Percentiles rank a stretch among this genome's conserved stretches.
Evolutionary conservation across 2,797 vertebrate genomes (phyloP).

Genomic region (Lerista edwardsae): DNA sequence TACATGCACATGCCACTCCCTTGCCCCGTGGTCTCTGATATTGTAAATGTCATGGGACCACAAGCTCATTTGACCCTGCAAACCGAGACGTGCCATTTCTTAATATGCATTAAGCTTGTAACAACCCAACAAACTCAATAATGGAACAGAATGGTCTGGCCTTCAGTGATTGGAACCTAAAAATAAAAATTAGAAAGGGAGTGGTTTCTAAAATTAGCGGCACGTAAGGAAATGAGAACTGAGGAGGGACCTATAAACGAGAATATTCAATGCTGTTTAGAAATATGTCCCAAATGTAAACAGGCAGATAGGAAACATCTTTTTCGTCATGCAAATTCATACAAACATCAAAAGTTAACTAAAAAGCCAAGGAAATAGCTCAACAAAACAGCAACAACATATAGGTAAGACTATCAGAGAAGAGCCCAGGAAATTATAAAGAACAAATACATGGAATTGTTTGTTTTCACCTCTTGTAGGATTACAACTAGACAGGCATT

Average conservation of each 20-base stretch:
- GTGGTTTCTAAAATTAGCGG: constrained; percentile 46
- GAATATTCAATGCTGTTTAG: constrained; percentile 57
- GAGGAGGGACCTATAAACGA: constrained; percentile 39
- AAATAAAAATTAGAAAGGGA: constrained; percentile 50
- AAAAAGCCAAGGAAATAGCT: constrained; percentile 49
- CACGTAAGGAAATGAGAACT: constrained; percentile 38
- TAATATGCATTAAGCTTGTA: constrained; percentile 49
- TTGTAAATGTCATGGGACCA: neutral
- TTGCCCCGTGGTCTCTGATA: too few relatives aligned
- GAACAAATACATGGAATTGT: neutral
- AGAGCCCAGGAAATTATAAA: neutral
- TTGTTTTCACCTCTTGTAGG: neutral
- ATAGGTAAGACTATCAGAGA: neutral
- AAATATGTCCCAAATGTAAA: constrained; percentile 52
- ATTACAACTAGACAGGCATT: neutral
- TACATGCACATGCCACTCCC: too few relatives aligned
- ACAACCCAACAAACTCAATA: constrained; percentile 52
- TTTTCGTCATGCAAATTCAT: constrained; percentile 53
- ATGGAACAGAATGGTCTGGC: constrained; percentile 42
- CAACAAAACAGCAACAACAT: neutral
- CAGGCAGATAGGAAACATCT: constrained; percentile 68
- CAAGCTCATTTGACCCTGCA: neutral
- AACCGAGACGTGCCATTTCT: constrained; percentile 16
- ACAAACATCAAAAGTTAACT: constrained; percentile 14
- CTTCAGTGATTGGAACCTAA: constrained; percentile 62